phyloP scores from a whole-genome alignment of 2,888 invertebrate species.

The Morpho deidamia region DNA sequence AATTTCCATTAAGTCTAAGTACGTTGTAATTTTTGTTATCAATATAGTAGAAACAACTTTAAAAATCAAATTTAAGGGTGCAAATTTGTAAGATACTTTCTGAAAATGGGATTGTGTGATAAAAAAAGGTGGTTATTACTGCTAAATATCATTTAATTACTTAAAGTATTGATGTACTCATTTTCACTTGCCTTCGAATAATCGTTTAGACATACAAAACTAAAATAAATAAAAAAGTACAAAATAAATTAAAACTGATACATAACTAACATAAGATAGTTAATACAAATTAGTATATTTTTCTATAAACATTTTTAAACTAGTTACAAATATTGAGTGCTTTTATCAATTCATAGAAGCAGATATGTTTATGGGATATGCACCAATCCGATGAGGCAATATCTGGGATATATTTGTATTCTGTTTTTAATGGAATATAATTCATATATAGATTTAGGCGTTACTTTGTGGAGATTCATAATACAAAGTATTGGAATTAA shows the following conservation, averaged over 20 bases:
- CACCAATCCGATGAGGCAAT: conserved; percentile 25
- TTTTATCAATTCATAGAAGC: conserved; percentile 58
- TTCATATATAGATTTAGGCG: too few relatives aligned
- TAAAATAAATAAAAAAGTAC: conserved; percentile 5
- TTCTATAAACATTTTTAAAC: conserved; percentile 27
- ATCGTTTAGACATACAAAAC: conserved; percentile 2
- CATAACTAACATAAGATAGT: conserved; percentile 2
- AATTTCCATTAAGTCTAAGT: too few relatives aligned
- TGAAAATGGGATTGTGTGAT: background rate
- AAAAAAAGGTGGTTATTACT: background rate
- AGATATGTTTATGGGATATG: conserved; percentile 62
- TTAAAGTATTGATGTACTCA: conserved; percentile 13
- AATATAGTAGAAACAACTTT: too few relatives aligned
- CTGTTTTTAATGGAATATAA: too few relatives aligned
- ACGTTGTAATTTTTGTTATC: too few relatives aligned
- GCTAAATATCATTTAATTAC: conserved; percentile 18
- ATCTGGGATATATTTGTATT: background rate
- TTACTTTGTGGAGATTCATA: too few relatives aligned
- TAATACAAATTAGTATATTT: conserved; percentile 26
- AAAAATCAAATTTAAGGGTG: too few relatives aligned
- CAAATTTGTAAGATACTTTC: too few relatives aligned
- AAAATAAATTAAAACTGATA: background rate
- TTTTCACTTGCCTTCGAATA: background rate
- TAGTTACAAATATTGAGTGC: conserved; percentile 24
- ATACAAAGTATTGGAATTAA: too few relatives aligned